A percentile compares a stretch with the other conserved stretches of the same genome.
Conservation (phyloP, 1,140 invertebrate species). For the Aricia agestis region DNA sequence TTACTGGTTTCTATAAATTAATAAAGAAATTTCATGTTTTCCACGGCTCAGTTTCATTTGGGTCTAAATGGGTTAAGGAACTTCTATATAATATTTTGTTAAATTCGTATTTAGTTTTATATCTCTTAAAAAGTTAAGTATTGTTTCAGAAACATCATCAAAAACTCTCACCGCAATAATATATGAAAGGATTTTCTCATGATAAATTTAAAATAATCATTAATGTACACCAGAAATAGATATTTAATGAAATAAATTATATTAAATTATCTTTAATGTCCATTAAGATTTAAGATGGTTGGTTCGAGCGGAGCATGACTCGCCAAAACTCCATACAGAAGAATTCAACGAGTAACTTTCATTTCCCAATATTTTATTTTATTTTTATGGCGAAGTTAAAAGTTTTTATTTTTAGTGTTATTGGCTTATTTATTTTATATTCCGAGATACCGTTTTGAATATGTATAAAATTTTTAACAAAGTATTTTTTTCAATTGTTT, state of each 20-base stretch:
- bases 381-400: not conserved
- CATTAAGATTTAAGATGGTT: not conserved
- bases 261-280: slow-evolving; percentile 1
- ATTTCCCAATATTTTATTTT: slow-evolving; percentile 2
- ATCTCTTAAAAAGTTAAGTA: no score
- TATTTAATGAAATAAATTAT: not conserved
- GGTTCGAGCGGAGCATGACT: not conserved
- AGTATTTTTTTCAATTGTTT: no score
- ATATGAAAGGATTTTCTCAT: not conserved
- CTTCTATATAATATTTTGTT: no score
- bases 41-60: no score
- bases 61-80: no score
- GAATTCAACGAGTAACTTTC: slow-evolving; percentile 37
- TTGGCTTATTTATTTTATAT: not conserved
- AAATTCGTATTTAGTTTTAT: no score
- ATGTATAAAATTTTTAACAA: not conserved
- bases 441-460: not conserved
- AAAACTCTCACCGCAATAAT: no score
- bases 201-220: not conserved
- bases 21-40: no score
- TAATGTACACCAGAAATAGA: not conserved
- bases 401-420: not conserved
- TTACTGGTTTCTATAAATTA: no score
- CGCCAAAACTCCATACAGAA: slow-evolving; percentile 18
- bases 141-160: no score